phyloP scores from a whole-genome alignment of 2,888 invertebrate species.

The Nephrotoma flavescens region DNA sequence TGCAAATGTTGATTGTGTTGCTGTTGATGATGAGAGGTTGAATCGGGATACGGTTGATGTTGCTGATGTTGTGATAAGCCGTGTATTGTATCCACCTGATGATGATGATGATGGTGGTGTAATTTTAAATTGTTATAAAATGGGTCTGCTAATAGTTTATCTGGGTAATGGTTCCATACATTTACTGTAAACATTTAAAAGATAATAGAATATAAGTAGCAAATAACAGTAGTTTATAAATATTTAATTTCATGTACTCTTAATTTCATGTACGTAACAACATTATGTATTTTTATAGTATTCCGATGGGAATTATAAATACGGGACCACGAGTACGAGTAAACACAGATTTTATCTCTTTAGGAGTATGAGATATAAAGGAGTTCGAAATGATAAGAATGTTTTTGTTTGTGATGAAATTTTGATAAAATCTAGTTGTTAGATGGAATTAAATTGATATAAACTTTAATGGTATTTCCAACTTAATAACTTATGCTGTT shows the following conservation, averaged over 20 bases:
- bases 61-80: not conserved
- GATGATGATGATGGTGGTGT: not conserved
- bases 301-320: not conserved
- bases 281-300: not conserved
- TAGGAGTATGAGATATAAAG: not conserved
- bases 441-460: not conserved
- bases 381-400: not conserved
- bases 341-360: not conserved
- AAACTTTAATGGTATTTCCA: not conserved
- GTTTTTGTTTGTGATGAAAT: not conserved
- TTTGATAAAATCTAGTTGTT: not conserved
- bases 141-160: constrained; percentile 2
- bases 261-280: not conserved
- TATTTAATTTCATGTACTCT: not conserved
- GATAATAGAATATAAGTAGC: not conserved
- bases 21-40: constrained; percentile 9
- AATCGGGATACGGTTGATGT: constrained; percentile 15
- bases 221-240: not conserved
- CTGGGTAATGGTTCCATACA: constrained; percentile 1
- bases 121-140: constrained; percentile 2
- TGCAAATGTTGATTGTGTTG: not conserved
- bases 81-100: not conserved
- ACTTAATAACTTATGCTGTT: not conserved
- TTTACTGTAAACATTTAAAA: not conserved
- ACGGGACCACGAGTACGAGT: not conserved